Base-by-base conservation (phyloP, 2,797 vertebrate species). In the Oryzias sinensis region DNA sequence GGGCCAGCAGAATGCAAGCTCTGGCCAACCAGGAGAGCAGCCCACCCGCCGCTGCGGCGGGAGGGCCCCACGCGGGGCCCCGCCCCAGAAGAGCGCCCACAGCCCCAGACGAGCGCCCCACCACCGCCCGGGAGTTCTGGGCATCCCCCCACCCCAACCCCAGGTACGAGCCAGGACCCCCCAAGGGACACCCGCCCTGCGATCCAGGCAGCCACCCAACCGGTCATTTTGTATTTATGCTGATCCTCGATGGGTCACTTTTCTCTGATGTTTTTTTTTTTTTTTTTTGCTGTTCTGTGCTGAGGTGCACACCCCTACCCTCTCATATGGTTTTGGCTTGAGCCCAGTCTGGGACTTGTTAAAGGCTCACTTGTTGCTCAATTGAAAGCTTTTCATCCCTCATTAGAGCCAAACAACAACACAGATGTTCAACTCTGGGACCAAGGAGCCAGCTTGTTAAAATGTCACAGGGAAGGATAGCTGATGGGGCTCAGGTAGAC, bases 331-430 rank as follows among this genome's bases (percentile, higher is more conserved):
- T 53, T 20, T 54, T 24, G 27, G 46, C 57, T 40, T 27, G 14
- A 49, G 46, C 25, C 0, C 48, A 63, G 65, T 65, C 14, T 1
- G 56, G 54, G 71, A 17, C 67, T 72, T 16, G 5, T 77, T 71
- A 72, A 24, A 33, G 57, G 48, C 66, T 49, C 58, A 53, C 59
- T 74, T 74, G 58, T 72, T 49, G 59, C 63, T 62, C 62, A 46
- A 70, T 68, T 79, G 76, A 62, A 77, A 70, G 62, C 73, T 69
- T 85, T 86, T 81, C 85, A 82, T 83, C 62, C 63, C 64, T 82
- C 56, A 57, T 82, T 79, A 67, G 53, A 76, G 55, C 4, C 48
- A 73, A 80, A 67, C 17, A 65, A 73, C 64, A 22, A 0, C 40
- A 54, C 82, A 82, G 79, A 81, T 85, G 83, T 76, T 76, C 53